Conservation (phyloP, 2,113 vertebrate species). For the human (Homo sapiens) region DNA sequence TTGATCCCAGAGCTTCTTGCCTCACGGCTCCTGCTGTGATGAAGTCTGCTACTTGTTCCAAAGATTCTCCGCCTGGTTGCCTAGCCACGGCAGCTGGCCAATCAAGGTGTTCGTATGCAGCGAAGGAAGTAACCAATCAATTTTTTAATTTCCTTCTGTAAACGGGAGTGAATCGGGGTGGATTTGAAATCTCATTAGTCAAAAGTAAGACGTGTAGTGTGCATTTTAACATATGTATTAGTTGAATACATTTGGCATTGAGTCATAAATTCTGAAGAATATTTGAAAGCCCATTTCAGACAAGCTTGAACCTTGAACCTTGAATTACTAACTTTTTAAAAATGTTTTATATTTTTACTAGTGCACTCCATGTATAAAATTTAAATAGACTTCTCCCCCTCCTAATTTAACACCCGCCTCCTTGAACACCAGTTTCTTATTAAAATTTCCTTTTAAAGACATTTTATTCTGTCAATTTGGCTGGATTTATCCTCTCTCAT, state of each 20-base stretch:
- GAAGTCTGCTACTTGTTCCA: conserved; percentile 80
- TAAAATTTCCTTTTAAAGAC: background rate
- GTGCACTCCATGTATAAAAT: background rate
- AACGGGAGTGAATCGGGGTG: conserved; percentile 77
- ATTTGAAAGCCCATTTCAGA: conserved; percentile 57
- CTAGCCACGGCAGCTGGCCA: conserved; percentile 80
- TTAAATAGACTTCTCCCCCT: background rate
- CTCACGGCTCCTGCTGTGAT: conserved; percentile 81
- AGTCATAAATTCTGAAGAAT: conserved; percentile 57
- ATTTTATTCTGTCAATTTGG: background rate
- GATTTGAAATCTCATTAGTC: conserved; percentile 82
- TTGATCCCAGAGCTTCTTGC: conserved; percentile 87
- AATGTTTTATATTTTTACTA: background rate
- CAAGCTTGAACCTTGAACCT: conserved; percentile 5
- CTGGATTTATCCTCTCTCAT: background rate
- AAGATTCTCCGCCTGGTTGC: conserved; percentile 79
- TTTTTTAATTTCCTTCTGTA: conserved; percentile 85
- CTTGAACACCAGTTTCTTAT: background rate
- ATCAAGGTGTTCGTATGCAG: conserved; percentile 74
- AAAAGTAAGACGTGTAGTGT: conserved; percentile 39
- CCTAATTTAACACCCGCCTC: background rate
- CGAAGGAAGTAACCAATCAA: conserved; percentile 84
- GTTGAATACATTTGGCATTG: background rate
- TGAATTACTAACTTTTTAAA: conserved; percentile 42
- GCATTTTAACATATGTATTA: conserved; percentile 82